Base-by-base conservation (phyloP, 2,888 invertebrate species). In the Platypus cylindrus region DNA sequence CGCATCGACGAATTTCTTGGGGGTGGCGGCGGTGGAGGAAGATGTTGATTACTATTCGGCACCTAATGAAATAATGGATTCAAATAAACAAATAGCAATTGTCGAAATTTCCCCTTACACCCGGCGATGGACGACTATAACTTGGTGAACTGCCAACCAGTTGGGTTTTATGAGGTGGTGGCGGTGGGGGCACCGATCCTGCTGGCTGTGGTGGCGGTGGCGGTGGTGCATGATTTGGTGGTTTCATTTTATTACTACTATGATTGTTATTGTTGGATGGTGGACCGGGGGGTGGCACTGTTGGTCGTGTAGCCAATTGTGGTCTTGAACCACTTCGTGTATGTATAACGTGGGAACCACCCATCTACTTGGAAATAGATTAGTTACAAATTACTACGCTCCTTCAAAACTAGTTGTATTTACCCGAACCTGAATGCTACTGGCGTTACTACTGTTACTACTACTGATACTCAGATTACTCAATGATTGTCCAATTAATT, bases 1-100 rank as follows among this genome's bases (percentile, higher is more conserved):
- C 73, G 62, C 64, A 74, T 74, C 2, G 77, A 77, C 1, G 75
- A 74, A 47, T 71, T 68, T 37, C 76, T 65, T 4, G 69, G 68
- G 0, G 77, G 77, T 4, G 75, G 75, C 11, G 73, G 70, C 2
- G 60, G 60, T 9, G 56, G 56, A 38, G 58, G 58, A 9, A 27
- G 18, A 18, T 31, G 34, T 32, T 35, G 39, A 15, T 41, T 45
- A 36, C 34, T 43, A 16, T 17, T 39, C 9, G 50, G 49, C 15
- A 47, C 43, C 49, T 51, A 34, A 31, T n/a, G n/a, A n/a, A 43
- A 22, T 28, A 37, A 32, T 27, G 18, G 7, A 12, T 36, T 12
- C 9, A 16, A 16, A 14, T 34, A n/a, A n/a, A n/a, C n/a, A n/a
- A n/a, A n/a, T n/a, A n/a, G n/a, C n/a, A n/a, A n/a, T n/a, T n/a